Percentiles rank a stretch among this genome's conserved stretches.
Conservation (phyloP, 1,140 invertebrate species). For the Wiebesia pumilae region DNA sequence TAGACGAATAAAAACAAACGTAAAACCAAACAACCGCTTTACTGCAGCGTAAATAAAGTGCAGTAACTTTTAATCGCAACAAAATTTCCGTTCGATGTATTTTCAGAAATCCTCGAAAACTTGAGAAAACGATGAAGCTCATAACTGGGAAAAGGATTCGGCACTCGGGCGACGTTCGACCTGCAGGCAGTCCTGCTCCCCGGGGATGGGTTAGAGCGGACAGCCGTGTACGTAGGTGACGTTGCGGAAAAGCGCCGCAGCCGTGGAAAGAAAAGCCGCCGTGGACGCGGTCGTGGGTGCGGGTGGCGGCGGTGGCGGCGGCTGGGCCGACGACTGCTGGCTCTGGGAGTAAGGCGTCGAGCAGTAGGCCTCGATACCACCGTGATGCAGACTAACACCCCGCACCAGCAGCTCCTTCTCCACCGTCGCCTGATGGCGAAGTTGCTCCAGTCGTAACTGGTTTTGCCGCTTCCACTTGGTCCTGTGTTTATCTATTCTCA, state of each 20-base stretch:
- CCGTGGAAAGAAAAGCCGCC: conserved; percentile 76
- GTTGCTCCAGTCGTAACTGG: conserved; percentile 88
- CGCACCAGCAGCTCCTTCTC: conserved; percentile 78
- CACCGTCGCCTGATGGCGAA: conserved; percentile 85
- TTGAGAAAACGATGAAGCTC: no score
- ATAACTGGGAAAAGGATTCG: neutral
- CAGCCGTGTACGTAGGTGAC: conserved; percentile 85
- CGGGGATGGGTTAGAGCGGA: conserved; percentile 76
- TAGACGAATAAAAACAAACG: no score
- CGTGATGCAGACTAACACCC: conserved; percentile 71
- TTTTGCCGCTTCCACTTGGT: conserved; percentile 97
- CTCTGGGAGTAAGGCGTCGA: conserved; percentile 60
- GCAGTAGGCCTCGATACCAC: conserved; percentile 74
- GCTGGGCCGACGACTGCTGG: conserved; percentile 65
- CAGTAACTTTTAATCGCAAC: no score
- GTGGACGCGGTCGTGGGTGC: conserved; percentile 71
- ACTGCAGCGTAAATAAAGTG: no score
- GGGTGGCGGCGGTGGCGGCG: conserved; percentile 71
- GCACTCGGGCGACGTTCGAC: neutral
- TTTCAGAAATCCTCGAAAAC: no score
- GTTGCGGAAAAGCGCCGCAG: conserved; percentile 83
- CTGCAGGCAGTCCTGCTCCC: neutral
- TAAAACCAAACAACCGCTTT: no score
- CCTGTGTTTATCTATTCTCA: conserved; percentile 72
- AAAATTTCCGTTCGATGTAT: no score